These are phyloP conservation scores for Pheosia tremula DNA, from an alignment of 2,888 invertebrate species.

Conservation along the genomic window DNA sequence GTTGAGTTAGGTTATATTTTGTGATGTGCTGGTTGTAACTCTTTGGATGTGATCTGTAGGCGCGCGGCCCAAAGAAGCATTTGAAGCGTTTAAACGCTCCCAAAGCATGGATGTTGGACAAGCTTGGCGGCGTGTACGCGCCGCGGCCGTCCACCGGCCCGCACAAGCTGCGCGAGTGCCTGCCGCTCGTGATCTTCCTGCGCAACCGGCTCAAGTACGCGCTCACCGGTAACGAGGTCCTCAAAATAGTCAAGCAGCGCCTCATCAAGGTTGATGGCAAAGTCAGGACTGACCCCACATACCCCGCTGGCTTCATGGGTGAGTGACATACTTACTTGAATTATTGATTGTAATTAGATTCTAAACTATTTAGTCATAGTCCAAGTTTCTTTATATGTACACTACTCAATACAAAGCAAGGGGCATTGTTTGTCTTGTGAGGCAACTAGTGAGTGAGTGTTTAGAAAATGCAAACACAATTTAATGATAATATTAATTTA, in stretches of 20 bases:
- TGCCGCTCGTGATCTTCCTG: constrained; percentile 98
- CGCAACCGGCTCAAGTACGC: constrained; percentile 99
- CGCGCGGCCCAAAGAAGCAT: constrained; percentile 99
- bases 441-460: no score
- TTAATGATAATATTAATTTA: no score
- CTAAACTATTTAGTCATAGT: no score
- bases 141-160: constrained; percentile 99
- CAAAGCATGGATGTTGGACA: constrained; percentile 99
- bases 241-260: constrained; percentile 99
- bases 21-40: constrained; percentile 6
- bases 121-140: constrained; percentile 98
- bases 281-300: constrained; percentile 98
- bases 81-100: constrained; percentile 99
- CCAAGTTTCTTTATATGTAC: no score
- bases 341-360: not conserved
- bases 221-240: constrained; percentile 97
- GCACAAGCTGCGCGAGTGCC: constrained; percentile 98
- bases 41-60: constrained; percentile 82
- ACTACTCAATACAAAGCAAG: no score
- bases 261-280: constrained; percentile 99
- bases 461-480: no score
- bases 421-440: no score
- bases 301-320: constrained; percentile 99
- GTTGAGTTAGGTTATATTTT: not conserved
- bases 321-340: constrained; percentile 56